Evolutionary conservation across 1,140 invertebrate genomes (phyloP).

Genomic region (Lordiphosa collinella): DNA sequence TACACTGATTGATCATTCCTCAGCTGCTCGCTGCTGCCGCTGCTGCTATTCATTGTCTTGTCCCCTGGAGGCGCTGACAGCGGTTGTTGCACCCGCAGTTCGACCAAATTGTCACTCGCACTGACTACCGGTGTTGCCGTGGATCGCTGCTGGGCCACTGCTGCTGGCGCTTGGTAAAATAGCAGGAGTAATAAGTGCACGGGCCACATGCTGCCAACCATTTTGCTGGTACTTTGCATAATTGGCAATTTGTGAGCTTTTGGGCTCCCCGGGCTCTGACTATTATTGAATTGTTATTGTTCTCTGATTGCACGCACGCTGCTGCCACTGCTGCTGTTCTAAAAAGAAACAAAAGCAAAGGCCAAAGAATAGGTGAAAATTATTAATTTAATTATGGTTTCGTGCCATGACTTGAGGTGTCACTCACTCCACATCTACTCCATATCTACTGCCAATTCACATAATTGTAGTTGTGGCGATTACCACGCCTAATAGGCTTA

Average conservation of each 20-base stretch:
- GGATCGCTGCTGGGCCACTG: conserved; percentile 18
- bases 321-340: background rate
- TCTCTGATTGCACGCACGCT: conserved; percentile 7
- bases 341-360: conserved; percentile 2
- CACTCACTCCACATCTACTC: conserved; percentile 25
- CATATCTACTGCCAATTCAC: conserved; percentile 1
- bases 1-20: conserved; percentile 43
- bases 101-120: conserved; percentile 40
- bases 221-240: conserved; percentile 38
- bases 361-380: conserved; percentile 33
- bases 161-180: conserved; percentile 12
- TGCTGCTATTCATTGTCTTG: conserved; percentile 43
- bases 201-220: conserved; percentile 40
- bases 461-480: conserved; percentile 36
- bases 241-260: conserved; percentile 27
- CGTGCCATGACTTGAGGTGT: conserved; percentile 41
- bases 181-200: conserved; percentile 14
- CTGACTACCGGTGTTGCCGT: conserved; percentile 17
- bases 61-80: conserved; percentile 26
- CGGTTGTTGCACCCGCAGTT: conserved; percentile 28
- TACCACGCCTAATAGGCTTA: conserved; percentile 51
- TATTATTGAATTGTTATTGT: conserved; percentile 31
- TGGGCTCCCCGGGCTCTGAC: conserved; percentile 17
- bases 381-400: conserved; percentile 52
- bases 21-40: conserved; percentile 7